Evolutionary conservation across 2,888 invertebrate genomes (phyloP).

Genomic region (Ormia ochracea): DNA sequence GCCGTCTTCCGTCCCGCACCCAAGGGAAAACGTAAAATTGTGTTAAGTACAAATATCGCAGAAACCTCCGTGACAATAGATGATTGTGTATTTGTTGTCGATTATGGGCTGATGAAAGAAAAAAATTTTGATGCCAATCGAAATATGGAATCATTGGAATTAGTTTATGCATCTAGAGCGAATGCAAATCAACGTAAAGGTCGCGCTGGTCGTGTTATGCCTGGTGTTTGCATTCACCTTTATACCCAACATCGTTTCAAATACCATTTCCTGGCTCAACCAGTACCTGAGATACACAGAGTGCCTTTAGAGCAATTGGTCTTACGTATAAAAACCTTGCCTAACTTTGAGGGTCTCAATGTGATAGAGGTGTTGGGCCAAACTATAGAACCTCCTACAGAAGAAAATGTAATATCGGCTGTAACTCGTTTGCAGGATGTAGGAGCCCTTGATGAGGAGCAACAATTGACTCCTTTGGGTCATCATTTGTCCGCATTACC

Average conservation of each 20-base stretch:
- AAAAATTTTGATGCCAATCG: constrained; percentile 83
- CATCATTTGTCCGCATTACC: constrained; percentile 92
- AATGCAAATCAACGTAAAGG: constrained; percentile 94
- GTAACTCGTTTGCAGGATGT: constrained; percentile 84
- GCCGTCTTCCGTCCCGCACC: constrained; percentile 84
- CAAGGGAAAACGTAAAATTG: constrained; percentile 88
- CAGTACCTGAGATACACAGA: constrained; percentile 92
- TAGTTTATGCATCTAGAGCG: constrained; percentile 93
- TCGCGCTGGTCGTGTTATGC: constrained; percentile 92
- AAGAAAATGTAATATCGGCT: constrained; percentile 83
- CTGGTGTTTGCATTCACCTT: constrained; percentile 89
- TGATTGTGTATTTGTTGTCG: constrained; percentile 95
- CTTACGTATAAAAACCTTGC: constrained; percentile 84
- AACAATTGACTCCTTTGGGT: constrained; percentile 89
- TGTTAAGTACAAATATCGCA: constrained; percentile 93
- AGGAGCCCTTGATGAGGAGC: constrained; percentile 86
- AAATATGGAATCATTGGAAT: constrained; percentile 91
- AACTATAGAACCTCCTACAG: constrained; percentile 85
- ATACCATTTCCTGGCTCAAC: constrained; percentile 83
- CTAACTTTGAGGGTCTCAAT: constrained; percentile 70
- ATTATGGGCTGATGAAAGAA: constrained; percentile 95
- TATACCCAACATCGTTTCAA: constrained; percentile 86
- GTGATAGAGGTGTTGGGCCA: constrained; percentile 76
- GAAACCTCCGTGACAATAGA: constrained; percentile 97
- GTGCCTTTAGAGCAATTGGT: constrained; percentile 91